Base-by-base conservation (phyloP, 2,888 invertebrate species). In the Dexiosoma caninum region DNA sequence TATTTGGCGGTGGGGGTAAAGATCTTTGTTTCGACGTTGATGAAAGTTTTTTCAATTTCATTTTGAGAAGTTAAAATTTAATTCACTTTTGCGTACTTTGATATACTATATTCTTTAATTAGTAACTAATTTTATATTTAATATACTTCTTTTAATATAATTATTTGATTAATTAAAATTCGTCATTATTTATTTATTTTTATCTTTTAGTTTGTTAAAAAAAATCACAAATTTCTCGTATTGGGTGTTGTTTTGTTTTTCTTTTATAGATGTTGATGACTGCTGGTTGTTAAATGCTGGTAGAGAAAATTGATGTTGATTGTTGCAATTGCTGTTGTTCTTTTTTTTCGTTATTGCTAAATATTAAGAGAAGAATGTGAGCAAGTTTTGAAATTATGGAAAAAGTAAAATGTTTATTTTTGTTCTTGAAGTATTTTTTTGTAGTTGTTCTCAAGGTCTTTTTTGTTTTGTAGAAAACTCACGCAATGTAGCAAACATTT, bases 121-220 rank as follows among this genome's bases (percentile, higher is more conserved):
- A 51, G 44, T 55, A 40, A 71, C n/a, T n/a, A n/a, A n/a, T n/a
- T n/a, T n/a, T n/a, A n/a, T n/a, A n/a, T n/a, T n/a, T n/a, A n/a
- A n/a, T n/a, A n/a, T n/a, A 27, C 27, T 27, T 27, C 6, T 27
- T 6, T 27, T 27, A 27, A 27, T n/a, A 27, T 6, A 27, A 27
- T 27, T 27, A 27, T 27, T 27, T 27, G 27, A 27, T 66, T 72
- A 57, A 74, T 69, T 74, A 77, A 69, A 77, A 74, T 81, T 81
- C 81, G 72, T 81, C 81, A 81, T 81, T 53, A 72, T 72, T 62
- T 76, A 9, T 42, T 49, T 49, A 42, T 3, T n/a, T 60, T 53
- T 23, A 9, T 40, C 2, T 8, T 12, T 70, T 46, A 21, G 7
- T 62, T 44, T 32, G 55, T 35, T 37, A 32, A n/a, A 16, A 21